These are phyloP conservation scores for Gambusia holbrooki DNA, from an alignment of 2,113 vertebrate genomes.

Conservation along the genomic window DNA sequence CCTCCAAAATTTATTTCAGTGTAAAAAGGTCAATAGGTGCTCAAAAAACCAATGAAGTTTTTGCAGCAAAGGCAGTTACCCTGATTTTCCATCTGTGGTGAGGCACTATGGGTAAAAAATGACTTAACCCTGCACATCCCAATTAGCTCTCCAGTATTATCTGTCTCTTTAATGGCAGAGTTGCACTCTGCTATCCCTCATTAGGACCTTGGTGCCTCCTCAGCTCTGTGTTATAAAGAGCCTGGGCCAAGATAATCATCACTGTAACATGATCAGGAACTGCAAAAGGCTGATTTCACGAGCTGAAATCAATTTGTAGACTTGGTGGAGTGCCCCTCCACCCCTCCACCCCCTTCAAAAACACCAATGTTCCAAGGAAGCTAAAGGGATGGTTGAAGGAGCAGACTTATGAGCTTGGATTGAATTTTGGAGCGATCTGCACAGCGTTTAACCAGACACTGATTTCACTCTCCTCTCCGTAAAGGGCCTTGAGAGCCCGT, in stretches of 20 bases:
- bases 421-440: not conserved
- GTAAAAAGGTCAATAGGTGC: not conserved
- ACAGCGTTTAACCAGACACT: not conserved
- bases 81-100: not conserved
- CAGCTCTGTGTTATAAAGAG: not conserved
- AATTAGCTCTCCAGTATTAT: not conserved
- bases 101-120: not conserved
- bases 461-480: not conserved
- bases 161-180: not conserved
- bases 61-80: not conserved
- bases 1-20: not conserved
- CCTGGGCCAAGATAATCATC: constrained; percentile 12
- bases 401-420: not conserved
- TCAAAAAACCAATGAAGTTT: not conserved
- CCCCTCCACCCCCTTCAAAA: not conserved
- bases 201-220: not conserved
- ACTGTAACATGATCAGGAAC: constrained; percentile 1
- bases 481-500: not conserved
- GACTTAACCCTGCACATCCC: constrained; percentile 22
- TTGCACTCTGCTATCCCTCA: constrained; percentile 13
- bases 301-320: constrained; percentile 10
- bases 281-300: constrained; percentile 15
- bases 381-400: constrained; percentile 19
- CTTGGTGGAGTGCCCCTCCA: not conserved
- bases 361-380: not conserved